These are phyloP conservation scores for Mormoops blainvillei DNA, from an alignment of 2,113 vertebrate genomes.

Conservation along the genomic window DNA sequence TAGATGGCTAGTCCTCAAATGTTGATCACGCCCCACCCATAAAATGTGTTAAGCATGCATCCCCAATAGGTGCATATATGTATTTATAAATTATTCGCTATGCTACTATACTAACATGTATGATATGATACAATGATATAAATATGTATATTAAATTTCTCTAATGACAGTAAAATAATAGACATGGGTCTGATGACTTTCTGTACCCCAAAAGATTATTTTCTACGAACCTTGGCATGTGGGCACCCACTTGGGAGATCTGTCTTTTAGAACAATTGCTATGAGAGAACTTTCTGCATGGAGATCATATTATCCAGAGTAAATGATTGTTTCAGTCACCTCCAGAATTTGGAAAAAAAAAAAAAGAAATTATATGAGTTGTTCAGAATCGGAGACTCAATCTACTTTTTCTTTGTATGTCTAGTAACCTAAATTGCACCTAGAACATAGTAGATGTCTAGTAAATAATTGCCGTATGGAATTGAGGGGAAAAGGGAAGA, in stretches of 20 bases:
- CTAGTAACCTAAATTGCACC: background rate
- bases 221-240: background rate
- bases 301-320: background rate
- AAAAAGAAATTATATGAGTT: background rate
- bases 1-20: background rate
- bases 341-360: background rate
- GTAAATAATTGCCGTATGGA: background rate
- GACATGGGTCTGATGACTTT: background rate
- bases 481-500: background rate
- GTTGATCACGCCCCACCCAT: background rate
- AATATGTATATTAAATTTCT: background rate
- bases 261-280: background rate
- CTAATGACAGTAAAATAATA: background rate
- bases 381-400: background rate
- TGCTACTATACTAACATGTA: background rate
- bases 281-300: background rate
- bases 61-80: background rate
- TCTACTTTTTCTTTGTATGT: background rate
- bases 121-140: background rate
- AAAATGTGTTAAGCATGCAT: background rate
- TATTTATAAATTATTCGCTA: background rate
- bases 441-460: background rate
- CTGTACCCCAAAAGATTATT: background rate
- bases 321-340: background rate
- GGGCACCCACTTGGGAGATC: background rate